phyloP scores from a whole-genome alignment of 2,797 vertebrate species.

The Sebastolobus alascanus region DNA sequence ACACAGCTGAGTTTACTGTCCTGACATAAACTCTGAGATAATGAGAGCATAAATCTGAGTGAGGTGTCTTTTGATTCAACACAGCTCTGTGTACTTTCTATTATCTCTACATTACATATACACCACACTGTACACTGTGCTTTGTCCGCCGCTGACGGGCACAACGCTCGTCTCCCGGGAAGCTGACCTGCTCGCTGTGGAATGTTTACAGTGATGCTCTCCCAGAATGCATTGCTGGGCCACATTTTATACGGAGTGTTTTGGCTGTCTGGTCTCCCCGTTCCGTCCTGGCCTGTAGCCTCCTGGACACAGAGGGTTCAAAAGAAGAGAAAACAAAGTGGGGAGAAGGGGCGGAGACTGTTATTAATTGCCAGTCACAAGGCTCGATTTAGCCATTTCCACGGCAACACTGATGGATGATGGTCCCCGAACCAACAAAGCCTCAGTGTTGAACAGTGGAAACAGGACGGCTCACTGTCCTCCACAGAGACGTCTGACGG shows the following conservation, averaged over 20 bases:
- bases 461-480: slow-evolving; percentile 19
- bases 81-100: slow-evolving; percentile 40
- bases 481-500: neutral
- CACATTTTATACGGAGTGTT: slow-evolving; percentile 60
- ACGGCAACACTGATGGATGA: slow-evolving; percentile 71
- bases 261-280: slow-evolving; percentile 31
- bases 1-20: slow-evolving; percentile 14
- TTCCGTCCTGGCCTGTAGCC: slow-evolving; percentile 37
- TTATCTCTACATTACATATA: slow-evolving; percentile 50
- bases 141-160: slow-evolving; percentile 47
- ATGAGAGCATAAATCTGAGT: slow-evolving; percentile 38
- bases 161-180: slow-evolving; percentile 70
- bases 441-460: slow-evolving; percentile 33
- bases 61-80: slow-evolving; percentile 5
- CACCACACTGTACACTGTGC: slow-evolving; percentile 1
- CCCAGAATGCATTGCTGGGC: slow-evolving; percentile 67
- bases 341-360: slow-evolving; percentile 41
- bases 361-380: slow-evolving; percentile 70
- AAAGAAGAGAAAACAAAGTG: slow-evolving; percentile 47
- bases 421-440: slow-evolving; percentile 72
- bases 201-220: slow-evolving; percentile 79
- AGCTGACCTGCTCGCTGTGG: slow-evolving; percentile 60
- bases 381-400: slow-evolving; percentile 75
- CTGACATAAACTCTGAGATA: neutral
- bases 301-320: slow-evolving; percentile 31